Percentiles rank a stretch among this genome's conserved stretches.
Conservation (phyloP, 2,797 vertebrate genomes). For the Masticophis lateralis region DNA sequence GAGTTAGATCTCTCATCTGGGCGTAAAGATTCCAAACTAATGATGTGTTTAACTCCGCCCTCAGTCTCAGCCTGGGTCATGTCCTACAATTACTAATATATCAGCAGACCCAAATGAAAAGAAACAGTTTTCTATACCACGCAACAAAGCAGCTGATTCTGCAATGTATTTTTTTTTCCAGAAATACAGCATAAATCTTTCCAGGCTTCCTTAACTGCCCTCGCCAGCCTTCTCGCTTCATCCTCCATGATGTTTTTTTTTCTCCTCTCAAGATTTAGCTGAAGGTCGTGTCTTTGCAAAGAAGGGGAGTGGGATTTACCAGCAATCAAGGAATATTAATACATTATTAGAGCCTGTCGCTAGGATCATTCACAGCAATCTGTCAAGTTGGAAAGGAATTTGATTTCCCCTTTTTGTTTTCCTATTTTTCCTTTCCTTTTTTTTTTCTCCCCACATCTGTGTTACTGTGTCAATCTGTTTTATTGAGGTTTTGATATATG, state of each 20-base stretch:
- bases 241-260: neutral
- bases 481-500: neutral
- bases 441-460: neutral
- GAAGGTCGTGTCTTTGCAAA: neutral
- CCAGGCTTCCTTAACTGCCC: neutral
- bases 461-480: neutral
- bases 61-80: neutral
- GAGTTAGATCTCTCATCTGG: neutral
- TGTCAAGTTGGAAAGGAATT: neutral
- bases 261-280: neutral
- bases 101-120: neutral
- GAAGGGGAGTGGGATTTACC: neutral
- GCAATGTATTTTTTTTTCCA: neutral
- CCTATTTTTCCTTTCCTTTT: neutral
- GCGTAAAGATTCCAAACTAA: neutral
- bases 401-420: neutral
- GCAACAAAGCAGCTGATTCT: neutral
- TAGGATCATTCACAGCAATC: neutral
- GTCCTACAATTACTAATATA: neutral
- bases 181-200: neutral
- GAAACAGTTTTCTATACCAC: neutral
- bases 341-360: neutral
- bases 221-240: neutral
- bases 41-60: neutral
- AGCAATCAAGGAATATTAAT: neutral